phyloP scores from a whole-genome alignment of 2,113 vertebrate genomes.

The Tangachromis dhanisi region DNA sequence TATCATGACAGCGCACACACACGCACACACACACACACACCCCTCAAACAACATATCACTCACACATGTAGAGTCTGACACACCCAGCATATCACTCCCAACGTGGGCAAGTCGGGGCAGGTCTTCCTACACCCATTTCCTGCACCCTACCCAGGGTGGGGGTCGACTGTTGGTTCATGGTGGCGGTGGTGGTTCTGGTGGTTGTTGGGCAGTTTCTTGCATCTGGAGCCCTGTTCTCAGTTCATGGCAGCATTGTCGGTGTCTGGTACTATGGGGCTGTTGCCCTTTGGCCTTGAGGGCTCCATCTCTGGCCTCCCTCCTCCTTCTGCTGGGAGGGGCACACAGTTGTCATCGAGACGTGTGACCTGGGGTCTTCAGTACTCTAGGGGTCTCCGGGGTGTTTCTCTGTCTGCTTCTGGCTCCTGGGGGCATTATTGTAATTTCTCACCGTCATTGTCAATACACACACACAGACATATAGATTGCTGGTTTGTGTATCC shows the following conservation, averaged over 20 bases:
- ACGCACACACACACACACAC: neutral
- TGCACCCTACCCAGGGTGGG: neutral
- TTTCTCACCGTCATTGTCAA: neutral
- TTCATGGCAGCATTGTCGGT: neutral
- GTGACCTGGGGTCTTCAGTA: neutral
- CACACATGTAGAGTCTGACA: neutral
- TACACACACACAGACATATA: neutral
- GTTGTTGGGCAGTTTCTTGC: neutral
- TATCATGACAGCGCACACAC: neutral
- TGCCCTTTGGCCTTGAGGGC: neutral
- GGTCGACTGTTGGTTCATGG: neutral
- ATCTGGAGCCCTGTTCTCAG: neutral
- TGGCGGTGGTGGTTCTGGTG: neutral
- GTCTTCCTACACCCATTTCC: neutral
- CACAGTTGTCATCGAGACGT: neutral
- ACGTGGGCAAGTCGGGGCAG: neutral
- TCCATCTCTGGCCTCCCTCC: neutral
- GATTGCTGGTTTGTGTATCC: neutral
- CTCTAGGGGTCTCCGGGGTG: neutral
- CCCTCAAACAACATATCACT: neutral
- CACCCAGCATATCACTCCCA: neutral
- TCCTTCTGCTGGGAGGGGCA: neutral
- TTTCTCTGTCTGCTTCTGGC: neutral
- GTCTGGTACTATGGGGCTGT: neutral
- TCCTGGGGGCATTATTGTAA: neutral